These are phyloP conservation scores for Monopterus albus DNA, from an alignment of 2,113 vertebrate species.

Conservation along the genomic window DNA sequence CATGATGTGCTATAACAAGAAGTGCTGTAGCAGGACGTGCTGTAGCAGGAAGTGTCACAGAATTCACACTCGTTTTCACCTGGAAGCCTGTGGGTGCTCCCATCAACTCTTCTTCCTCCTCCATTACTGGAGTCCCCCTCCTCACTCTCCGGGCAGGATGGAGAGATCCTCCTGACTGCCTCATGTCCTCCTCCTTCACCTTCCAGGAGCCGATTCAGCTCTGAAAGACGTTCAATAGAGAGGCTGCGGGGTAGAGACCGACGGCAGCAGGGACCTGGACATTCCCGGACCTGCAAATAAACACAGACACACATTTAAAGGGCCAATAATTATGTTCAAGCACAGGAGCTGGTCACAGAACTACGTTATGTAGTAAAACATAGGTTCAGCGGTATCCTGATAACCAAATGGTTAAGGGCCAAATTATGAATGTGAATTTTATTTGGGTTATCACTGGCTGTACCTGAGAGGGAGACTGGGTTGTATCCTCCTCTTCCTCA, in stretches of 20 bases:
- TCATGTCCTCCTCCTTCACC: slow-evolving; percentile 70
- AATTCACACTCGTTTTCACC: slow-evolving; percentile 91
- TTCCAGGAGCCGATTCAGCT: slow-evolving; percentile 84
- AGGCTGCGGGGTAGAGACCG: slow-evolving; percentile 79
- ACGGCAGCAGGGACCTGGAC: slow-evolving; percentile 75
- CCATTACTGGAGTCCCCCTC: slow-evolving; percentile 63
- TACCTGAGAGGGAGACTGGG: slow-evolving; percentile 79
- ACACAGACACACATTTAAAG: neutral
- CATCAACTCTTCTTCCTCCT: slow-evolving; percentile 75
- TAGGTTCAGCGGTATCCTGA: too few relatives aligned
- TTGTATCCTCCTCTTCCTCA: slow-evolving; percentile 74
- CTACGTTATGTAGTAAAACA: too few relatives aligned
- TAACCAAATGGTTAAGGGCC: too few relatives aligned
- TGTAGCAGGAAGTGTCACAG: slow-evolving; percentile 93
- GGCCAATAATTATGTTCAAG: too few relatives aligned
- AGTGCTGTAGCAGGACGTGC: slow-evolving; percentile 93
- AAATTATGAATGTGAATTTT: neutral
- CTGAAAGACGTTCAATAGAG: slow-evolving; percentile 84
- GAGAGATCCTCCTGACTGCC: slow-evolving; percentile 51
- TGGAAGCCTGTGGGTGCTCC: slow-evolving; percentile 79
- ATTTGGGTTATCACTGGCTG: neutral
- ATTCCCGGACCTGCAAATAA: slow-evolving; percentile 71
- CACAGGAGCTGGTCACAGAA: too few relatives aligned
- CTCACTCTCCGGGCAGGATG: slow-evolving; percentile 85
- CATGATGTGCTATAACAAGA: slow-evolving; percentile 96